Base-by-base conservation (phyloP, 2,113 vertebrate genomes). In the Psettodes erumei region DNA sequence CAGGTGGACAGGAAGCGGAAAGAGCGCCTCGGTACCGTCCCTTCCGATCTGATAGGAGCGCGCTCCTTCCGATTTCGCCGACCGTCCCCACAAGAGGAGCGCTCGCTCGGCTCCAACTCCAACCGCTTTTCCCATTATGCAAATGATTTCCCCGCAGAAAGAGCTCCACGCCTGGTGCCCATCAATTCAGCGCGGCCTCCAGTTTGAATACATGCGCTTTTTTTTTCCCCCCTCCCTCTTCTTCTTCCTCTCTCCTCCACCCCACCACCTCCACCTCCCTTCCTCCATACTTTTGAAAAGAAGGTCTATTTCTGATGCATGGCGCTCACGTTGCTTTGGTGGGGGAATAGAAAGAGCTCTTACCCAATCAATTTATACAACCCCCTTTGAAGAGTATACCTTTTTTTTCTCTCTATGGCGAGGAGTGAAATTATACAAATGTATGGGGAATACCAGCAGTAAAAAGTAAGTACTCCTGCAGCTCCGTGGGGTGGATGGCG, bases 91-190 rank as follows among this genome's bases (percentile, higher is more conserved):
- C 82, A 85, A 89, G 83, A 88, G 77, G 71, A 86, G 78, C 79
- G 90, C 81, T 84, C 83, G n/a, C n/a, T 87, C 83, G 54, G 86
- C 84, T 86, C 81, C 79, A 84, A 85, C 84, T 90, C 78, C 76
- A 90, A 88, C 77, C 82, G 91, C 83, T 92, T 92, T n/a, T 92
- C 82, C 81, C 85, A 93, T 93, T 93, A 93, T 94, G 93, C 89
- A 93, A 91, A 94, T 93, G 25, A 82, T 87, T 90, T 89, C 85
- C 88, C 87, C 5, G 42, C 83, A 87, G 89, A 92, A 91, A 93
- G n/a, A 88, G 79, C 89, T 83, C 86, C 79, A 84, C 77, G 77
- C 84, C 86, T 73, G 77, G 74, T 83, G 86, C 82, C 89, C 87
- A 92, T 92, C 90, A 93, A 90, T 89, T 92, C 89, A 91, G 70